A percentile compares a stretch with the other conserved stretches of the same genome.
Evolutionary conservation across 2,888 invertebrate species (phyloP).

Genomic region (Synergus umbraculus): DNA sequence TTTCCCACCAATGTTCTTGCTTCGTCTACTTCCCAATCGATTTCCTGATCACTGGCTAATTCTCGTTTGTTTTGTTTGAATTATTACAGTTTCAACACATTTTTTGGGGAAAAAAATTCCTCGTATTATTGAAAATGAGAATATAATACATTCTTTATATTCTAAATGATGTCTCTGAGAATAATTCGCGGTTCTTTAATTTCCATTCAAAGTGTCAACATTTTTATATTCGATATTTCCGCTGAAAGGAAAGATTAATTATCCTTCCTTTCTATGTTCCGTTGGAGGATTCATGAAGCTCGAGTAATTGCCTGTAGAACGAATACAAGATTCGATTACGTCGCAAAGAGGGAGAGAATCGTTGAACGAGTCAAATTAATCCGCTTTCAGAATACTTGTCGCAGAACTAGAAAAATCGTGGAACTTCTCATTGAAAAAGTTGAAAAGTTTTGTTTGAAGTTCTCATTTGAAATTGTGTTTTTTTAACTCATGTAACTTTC

Average conservation of each 20-base stretch:
- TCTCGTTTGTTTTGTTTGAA: not conserved
- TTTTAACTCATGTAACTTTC: not conserved
- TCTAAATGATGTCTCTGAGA: not conserved
- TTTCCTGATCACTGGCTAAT: not conserved
- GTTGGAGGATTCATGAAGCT: constrained; percentile 31
- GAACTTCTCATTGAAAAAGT: constrained; percentile 10
- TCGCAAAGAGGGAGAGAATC: constrained; percentile 57
- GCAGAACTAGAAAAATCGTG: constrained; percentile 29
- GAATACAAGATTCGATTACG: constrained; percentile 66
- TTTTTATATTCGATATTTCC: constrained; percentile 37
- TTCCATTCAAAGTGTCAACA: not conserved
- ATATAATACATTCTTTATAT: not conserved
- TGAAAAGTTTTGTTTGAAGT: not conserved
- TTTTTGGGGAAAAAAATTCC: not conserved
- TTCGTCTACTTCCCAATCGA: not conserved
- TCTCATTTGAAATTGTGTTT: not conserved
- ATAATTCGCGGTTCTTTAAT: not conserved
- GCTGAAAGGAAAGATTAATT: constrained; percentile 39
- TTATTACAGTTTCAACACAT: not conserved
- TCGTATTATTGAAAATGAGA: not conserved
- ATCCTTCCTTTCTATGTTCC: constrained; percentile 32
- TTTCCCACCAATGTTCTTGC: not conserved
- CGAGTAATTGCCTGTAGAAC: constrained; percentile 27
- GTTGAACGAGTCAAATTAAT: constrained; percentile 50
- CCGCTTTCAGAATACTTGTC: constrained; percentile 46